Percentiles rank a stretch among this genome's conserved stretches.
phyloP scores from a whole-genome alignment of 2,113 vertebrate genomes.

The Stigmatopora nigra region DNA sequence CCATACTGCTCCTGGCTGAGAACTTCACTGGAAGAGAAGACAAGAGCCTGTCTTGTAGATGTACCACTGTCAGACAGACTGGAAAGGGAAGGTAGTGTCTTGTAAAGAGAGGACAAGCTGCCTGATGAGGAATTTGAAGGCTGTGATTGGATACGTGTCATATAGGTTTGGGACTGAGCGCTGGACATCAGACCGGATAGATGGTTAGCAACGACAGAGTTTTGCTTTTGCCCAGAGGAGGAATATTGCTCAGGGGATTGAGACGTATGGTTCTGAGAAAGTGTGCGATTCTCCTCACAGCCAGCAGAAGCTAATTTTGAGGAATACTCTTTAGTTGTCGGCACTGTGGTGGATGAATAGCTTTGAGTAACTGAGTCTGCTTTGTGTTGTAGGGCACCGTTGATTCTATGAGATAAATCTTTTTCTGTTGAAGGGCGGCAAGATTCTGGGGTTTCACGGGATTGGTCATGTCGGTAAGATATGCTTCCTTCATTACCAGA shows the following conservation, averaged over 20 bases:
- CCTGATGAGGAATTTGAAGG: slow-evolving; percentile 80
- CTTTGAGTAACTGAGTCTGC: slow-evolving; percentile 72
- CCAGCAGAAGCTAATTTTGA: slow-evolving; percentile 74
- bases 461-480: slow-evolving; percentile 84
- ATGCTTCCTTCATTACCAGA: slow-evolving; percentile 70
- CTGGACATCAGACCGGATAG: slow-evolving; percentile 83
- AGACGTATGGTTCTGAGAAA: slow-evolving; percentile 73
- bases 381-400: slow-evolving; percentile 78
- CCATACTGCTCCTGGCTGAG: slow-evolving; percentile 70
- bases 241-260: slow-evolving; percentile 83
- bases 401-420: slow-evolving; percentile 83
- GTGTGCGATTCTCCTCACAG: slow-evolving; percentile 73
- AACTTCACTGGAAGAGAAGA: slow-evolving; percentile 77
- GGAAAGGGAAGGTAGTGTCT: slow-evolving; percentile 80
- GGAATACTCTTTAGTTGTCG: slow-evolving; percentile 80
- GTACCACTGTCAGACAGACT: slow-evolving; percentile 78
- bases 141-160: slow-evolving; percentile 81
- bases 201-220: slow-evolving; percentile 86
- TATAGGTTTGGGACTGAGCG: slow-evolving; percentile 84
- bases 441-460: slow-evolving; percentile 78
- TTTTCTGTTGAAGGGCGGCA: slow-evolving; percentile 74
- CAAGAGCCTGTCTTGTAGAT: slow-evolving; percentile 78
- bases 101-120: slow-evolving; percentile 85
- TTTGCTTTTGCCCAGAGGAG: slow-evolving; percentile 84
- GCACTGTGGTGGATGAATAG: slow-evolving; percentile 74